Conservation (phyloP, 1,140 invertebrate genomes). For the Bombus waltoni region DNA sequence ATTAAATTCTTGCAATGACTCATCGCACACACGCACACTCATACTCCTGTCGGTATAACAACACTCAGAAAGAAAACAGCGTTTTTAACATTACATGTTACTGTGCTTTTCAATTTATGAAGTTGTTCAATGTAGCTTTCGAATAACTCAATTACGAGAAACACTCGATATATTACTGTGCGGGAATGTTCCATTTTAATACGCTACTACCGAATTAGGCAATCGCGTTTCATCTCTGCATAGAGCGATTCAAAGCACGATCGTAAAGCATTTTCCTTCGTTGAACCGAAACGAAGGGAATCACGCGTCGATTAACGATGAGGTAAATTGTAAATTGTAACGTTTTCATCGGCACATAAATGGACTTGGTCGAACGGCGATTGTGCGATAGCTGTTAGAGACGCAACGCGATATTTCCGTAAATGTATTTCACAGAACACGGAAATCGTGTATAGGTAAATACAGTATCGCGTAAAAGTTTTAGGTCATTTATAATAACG, state of each 20-base stretch:
- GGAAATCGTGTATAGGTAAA: not conserved
- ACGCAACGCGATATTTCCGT: not conserved
- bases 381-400: not conserved
- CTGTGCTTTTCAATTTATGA: no score
- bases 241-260: not conserved
- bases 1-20: no score
- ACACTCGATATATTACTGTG: no score
- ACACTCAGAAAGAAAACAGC: no score
- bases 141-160: no score
- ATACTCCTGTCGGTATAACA: no score
- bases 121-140: no score
- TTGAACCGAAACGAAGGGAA: not conserved
- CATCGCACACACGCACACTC: no score
- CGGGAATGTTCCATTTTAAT: not conserved
- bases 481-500: not conserved
- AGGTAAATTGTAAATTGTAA: not conserved
- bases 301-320: not conserved
- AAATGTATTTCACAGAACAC: not conserved
- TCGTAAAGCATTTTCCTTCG: not conserved
- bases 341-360: slow-evolving; percentile 1
- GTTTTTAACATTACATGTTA: no score
- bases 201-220: not conserved
- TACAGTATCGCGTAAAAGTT: no score
- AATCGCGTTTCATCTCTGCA: not conserved
- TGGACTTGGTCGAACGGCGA: not conserved